Evolutionary conservation across 2,797 vertebrate genomes (phyloP).

Genomic region (Hypotaenidia philippensis): DNA sequence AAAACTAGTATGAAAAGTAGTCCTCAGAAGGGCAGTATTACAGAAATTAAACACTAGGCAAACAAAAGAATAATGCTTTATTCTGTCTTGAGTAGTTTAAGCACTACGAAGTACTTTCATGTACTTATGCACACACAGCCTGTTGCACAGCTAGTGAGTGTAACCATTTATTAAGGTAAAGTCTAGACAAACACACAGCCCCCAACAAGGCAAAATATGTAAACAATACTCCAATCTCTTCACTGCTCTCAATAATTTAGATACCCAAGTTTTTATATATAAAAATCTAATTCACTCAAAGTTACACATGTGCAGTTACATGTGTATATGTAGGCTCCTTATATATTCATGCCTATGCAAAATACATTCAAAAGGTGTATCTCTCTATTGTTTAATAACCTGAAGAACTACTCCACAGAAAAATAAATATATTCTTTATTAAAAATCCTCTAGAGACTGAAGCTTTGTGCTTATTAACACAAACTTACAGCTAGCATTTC

Average conservation of each 20-base stretch:
- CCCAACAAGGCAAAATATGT: background rate
- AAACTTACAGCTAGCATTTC: conserved; percentile 98
- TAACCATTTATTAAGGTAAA: background rate
- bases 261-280: too few species aligned
- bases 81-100: background rate
- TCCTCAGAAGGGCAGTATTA: background rate
- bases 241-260: background rate
- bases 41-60: background rate
- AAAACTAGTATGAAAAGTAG: background rate
- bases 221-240: background rate
- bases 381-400: background rate
- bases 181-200: background rate
- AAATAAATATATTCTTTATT: background rate
- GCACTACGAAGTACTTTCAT: background rate
- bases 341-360: background rate
- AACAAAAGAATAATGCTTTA: background rate
- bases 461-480: background rate
- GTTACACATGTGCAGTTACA: background rate
- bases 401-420: background rate
- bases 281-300: background rate
- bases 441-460: background rate
- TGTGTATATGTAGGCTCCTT: background rate
- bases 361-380: background rate
- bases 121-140: background rate
- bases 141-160: background rate